Percentiles rank a stretch among this genome's conserved stretches.
phyloP scores from a whole-genome alignment of 2,113 vertebrate genomes.

The Saimiri boliviensis region DNA sequence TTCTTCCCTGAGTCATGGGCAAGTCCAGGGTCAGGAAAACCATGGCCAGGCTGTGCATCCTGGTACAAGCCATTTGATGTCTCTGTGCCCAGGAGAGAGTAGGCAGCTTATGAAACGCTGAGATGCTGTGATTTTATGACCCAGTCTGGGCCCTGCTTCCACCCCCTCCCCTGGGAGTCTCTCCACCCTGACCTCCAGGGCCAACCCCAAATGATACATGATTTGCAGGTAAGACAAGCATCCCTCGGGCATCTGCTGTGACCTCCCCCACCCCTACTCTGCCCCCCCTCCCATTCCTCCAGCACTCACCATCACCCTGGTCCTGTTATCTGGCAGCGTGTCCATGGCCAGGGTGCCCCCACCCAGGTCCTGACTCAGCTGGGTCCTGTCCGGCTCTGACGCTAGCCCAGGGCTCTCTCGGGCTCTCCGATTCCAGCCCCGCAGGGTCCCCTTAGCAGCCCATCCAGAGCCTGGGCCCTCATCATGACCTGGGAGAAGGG shows the following conservation, averaged over 20 bases:
- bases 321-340: conserved; percentile 88
- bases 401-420: conserved; percentile 63
- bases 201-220: neutral
- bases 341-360: conserved; percentile 89
- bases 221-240: neutral
- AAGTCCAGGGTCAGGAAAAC: neutral
- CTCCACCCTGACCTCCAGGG: neutral
- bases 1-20: neutral
- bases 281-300: rapidly evolving
- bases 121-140: neutral
- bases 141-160: neutral
- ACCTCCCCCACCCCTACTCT: rapidly evolving
- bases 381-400: conserved; percentile 69
- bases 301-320: conserved; percentile 89
- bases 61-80: neutral
- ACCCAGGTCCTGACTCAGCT: conserved; percentile 85
- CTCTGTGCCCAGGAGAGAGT: neutral
- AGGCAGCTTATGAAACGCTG: neutral
- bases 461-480: neutral
- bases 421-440: conserved; percentile 68
- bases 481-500: conserved; percentile 60
- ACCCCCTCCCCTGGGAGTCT: neutral
- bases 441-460: neutral
- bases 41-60: neutral
- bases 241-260: neutral